Evolutionary conservation across 2,113 vertebrate genomes (phyloP), one percentile per base, ranked within the genome.

Genomic region (Stegastes partitus): DNA sequence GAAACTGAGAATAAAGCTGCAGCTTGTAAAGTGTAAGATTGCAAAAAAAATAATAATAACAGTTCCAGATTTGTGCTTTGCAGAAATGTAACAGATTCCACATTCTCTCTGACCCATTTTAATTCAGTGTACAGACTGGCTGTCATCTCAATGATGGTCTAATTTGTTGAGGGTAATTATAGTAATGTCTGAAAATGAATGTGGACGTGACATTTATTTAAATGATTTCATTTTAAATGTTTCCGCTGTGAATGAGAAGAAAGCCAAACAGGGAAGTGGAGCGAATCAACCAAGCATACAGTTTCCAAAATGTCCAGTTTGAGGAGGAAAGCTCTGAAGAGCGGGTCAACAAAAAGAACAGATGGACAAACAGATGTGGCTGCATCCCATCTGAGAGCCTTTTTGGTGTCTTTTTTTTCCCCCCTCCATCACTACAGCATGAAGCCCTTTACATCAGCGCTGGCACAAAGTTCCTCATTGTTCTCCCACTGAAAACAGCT

Each of bases 181-280:
- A 59, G 68, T 55, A 23, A 55, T 65, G 42, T 77, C 49, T 51
- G 19, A 61, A 84, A 79, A 75, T 53, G n/a, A 82, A 56, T 11
- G 11, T 44, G 26, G 51, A 42, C 45, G 28, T 18, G 12, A 58
- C 7, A 7, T 58, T 79, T 65, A 72, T 66, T 77, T n/a, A 56
- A 73, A 50, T 39, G 21, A 31, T 49, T 62, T 47, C 55, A n/a
- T 42, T 74, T 64, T 57, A 49, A 0, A 47, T 34, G 34, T 74
- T 70, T 47, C 31, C 11, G n/a, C 50, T 57, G 16, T 54, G 31
- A 54, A 53, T 49, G 22, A 70, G 8, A 67, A 0, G 0, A 21
- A 63, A 26, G 11, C n/a, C 28, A 61, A 71, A 42, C 8, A 25
- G 21, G 34, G n/a, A 37, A 21, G 39, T 58, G 44, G 19, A 4